Evolutionary conservation across 2,797 vertebrate genomes (phyloP), one percentile per base, ranked within the genome.

Genomic region (Triplophysa yarkandensis): DNA sequence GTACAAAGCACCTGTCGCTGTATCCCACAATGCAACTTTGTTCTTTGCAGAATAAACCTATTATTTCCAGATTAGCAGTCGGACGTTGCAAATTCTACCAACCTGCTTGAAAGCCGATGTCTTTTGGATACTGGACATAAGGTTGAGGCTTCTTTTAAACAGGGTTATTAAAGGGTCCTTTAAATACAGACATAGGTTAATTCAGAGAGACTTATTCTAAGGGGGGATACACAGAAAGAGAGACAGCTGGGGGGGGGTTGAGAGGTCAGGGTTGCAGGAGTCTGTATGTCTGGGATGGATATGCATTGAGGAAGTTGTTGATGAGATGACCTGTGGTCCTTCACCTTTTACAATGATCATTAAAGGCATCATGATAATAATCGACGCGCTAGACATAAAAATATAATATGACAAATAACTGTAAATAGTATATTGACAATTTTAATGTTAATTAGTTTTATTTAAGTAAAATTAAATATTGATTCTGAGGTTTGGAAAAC

Each of bases 31-130:
- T 85, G 80, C 71, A 43, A n/a, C 73, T 81, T 76, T 83, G 80
- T 83, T 77, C 76, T 48, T 80, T 36, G 3, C 64, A 82, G 69
- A 79, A 79, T 79, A 84, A 78, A 43, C 63, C 81, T 79, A 83
- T 87, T 85, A 80, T 82, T 84, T 87, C 78, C 78, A 86, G 83
- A 85, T 88, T 83, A 85, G 41, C 28, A 34, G 64, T 80, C 69
- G 57, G 76, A 73, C 61, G 21, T 14, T 64, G 48, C n/a, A 25
- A 74, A 60, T 50, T 69, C 61, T 61, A 41, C 43, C 66, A 71
- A 60, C 67, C 66, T 46, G 57, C 64, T 63, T 60, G 46, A 75
- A 78, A 64, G 67, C 77, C 30, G 57, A 19, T 69, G 60, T 23
- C 63, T 74, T 67, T 66, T 58, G 39, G 52, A 66, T 27, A 46